Evolutionary conservation across 1,140 invertebrate species (phyloP).

Genomic region (Pogonognathellus flavescens): DNA sequence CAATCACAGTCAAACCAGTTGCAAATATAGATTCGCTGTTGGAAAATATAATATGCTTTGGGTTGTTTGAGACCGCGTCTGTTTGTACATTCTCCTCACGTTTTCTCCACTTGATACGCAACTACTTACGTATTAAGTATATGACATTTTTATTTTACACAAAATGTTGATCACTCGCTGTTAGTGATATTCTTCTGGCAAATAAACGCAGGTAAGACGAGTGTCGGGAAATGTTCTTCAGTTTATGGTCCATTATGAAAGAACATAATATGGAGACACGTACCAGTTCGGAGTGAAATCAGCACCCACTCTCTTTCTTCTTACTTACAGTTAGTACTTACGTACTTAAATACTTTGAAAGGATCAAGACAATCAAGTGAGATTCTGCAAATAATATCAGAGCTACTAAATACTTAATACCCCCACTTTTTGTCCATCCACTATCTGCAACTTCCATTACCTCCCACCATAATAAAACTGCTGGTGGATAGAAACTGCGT

Average conservation of each 20-base stretch:
- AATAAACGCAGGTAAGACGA: constrained; percentile 10
- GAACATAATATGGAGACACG: too few species aligned
- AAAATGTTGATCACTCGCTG: background rate
- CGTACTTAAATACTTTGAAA: too few species aligned
- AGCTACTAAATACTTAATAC: too few species aligned
- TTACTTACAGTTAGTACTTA: too few species aligned
- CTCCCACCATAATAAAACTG: too few species aligned
- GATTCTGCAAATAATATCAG: too few species aligned
- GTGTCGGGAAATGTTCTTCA: background rate
- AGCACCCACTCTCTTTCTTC: too few species aligned
- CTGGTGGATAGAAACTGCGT: too few species aligned
- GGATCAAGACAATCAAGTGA: too few species aligned
- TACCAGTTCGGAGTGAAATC: too few species aligned
- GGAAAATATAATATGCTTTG: background rate
- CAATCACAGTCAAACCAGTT: background rate
- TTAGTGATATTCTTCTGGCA: background rate
- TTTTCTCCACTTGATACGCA: background rate
- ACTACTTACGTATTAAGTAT: background rate
- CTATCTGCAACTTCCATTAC: too few species aligned
- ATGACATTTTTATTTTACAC: background rate
- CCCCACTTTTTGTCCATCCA: too few species aligned
- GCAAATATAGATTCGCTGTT: background rate
- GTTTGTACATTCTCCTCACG: background rate
- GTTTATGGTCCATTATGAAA: constrained; percentile 13
- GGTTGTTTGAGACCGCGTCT: background rate